These are phyloP conservation scores for Crotalus tigris DNA, from an alignment of 2,113 vertebrate species.

Conservation along the genomic window DNA sequence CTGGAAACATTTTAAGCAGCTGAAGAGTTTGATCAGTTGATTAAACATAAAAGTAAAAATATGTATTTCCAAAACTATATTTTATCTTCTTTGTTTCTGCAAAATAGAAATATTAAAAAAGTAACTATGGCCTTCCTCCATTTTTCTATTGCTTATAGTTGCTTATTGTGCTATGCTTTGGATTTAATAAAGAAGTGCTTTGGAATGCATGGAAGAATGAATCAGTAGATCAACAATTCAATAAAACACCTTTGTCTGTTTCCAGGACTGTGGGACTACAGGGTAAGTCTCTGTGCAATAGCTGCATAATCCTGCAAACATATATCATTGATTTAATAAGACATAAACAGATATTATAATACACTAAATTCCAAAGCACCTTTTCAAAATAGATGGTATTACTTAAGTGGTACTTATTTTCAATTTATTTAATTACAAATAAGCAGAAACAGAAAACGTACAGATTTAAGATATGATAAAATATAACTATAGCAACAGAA, in stretches of 20 bases:
- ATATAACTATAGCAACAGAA: not conserved
- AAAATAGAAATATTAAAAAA: not conserved
- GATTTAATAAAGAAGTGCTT: too few species aligned
- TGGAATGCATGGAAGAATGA: too few species aligned
- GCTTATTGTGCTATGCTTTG: too few species aligned
- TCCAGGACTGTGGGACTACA: too few species aligned
- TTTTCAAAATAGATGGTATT: too few species aligned
- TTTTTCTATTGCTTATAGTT: not conserved
- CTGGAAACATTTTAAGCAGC: not conserved
- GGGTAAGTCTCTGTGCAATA: too few species aligned
- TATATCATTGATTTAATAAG: too few species aligned
- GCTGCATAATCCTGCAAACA: too few species aligned
- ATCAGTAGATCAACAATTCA: too few species aligned
- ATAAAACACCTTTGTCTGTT: too few species aligned
- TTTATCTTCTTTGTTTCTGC: not conserved
- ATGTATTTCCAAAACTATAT: not conserved
- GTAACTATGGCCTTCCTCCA: not conserved
- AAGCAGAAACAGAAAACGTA: not conserved
- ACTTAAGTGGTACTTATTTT: not conserved
- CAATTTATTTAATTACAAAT: not conserved
- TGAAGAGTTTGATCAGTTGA: not conserved
- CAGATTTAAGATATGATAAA: not conserved
- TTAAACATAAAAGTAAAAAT: not conserved
- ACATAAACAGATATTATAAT: too few species aligned
- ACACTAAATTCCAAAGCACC: too few species aligned